Base-by-base conservation (phyloP, 2,113 vertebrate species). In the Anolis sagrei region DNA sequence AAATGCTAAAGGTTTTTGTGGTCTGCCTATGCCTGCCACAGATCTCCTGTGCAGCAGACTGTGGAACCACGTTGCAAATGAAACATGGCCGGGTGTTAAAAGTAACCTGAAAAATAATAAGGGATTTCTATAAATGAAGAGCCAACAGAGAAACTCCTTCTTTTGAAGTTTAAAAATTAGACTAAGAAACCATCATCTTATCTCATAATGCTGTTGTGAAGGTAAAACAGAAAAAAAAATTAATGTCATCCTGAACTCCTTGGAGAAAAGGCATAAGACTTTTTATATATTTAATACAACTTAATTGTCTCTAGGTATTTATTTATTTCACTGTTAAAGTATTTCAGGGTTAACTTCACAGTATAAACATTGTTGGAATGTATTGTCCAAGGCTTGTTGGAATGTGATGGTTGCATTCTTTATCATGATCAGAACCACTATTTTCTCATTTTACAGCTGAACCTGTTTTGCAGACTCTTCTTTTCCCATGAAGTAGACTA, bases 1-100 rank as follows among this genome's bases (percentile, higher is more conserved):
- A 91, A 92, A 87, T 79, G 79, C 83, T 82, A 92, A 83, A 68
- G 58, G 0, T 83, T 87, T 89, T 76, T 36, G 8, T 77, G 86
- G 87, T 89, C 78, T 77, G 78, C 1, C 7, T 86, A 82, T 5
- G 11, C 32, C 70, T 11, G 0, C 0, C 3, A 73, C 0, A 66
- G 89, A 73, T 49, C 61, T 68, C 72, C 78, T 3, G 82, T 83
- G 76, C 69, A 89, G 87, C 80, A 89, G 89, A 34, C 0, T 1
- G 54, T 58, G 29, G 36, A 64, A 72, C 7, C 2, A 68, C 70
- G 87, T 48, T 16, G 0, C 19, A 1, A 87, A 9, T 44, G n/a
- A 76, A 79, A 61, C 25, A 23, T 76, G 64, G 54, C 54, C 3
- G 1, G 82, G 36, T 21, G 49, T 76, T n/a, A 5, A 19, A 1